Conservation (phyloP, 2,797 vertebrate species). For the Siniperca undulata region DNA sequence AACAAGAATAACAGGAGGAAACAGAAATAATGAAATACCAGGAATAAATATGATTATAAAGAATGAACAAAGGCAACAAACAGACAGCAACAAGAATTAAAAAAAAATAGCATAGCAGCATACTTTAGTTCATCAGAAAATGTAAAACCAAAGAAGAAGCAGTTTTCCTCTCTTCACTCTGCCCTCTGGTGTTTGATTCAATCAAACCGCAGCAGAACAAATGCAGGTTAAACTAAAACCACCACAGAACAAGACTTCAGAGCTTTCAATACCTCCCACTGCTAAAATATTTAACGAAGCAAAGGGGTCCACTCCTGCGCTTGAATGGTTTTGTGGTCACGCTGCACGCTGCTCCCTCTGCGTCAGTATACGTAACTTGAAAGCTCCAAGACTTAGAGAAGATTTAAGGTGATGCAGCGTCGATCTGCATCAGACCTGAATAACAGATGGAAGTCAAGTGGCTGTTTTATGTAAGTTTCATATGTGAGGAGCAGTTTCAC, state of each 20-base stretch:
- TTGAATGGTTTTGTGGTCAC: constrained; percentile 3
- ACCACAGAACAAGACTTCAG: not conserved
- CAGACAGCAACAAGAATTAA: not conserved
- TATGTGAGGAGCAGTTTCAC: not conserved
- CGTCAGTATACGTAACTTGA: not conserved
- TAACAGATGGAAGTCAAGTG: constrained; percentile 5
- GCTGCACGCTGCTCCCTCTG: not conserved
- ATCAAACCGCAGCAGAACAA: not conserved
- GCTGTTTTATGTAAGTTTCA: constrained; percentile 26
- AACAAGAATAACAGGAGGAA: not conserved
- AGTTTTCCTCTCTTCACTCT: not conserved
- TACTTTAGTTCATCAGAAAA: not conserved
- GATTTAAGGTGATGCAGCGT: constrained; percentile 14
- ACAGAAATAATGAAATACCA: not conserved
- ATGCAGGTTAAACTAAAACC: not conserved
- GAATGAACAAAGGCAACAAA: too few species aligned
- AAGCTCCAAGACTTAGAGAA: constrained; percentile 9
- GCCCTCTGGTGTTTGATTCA: constrained; percentile 1
- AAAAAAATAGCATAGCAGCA: too few species aligned
- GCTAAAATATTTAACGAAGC: constrained; percentile 43
- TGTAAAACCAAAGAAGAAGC: not conserved
- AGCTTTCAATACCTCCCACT: not conserved
- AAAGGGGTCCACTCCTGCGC: constrained; percentile 15
- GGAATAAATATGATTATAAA: not conserved
- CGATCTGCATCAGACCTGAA: constrained; percentile 19